Evolutionary conservation across 1,140 invertebrate genomes (phyloP), one percentile per base, ranked within the genome.

Genomic region (Ericerus pela): DNA sequence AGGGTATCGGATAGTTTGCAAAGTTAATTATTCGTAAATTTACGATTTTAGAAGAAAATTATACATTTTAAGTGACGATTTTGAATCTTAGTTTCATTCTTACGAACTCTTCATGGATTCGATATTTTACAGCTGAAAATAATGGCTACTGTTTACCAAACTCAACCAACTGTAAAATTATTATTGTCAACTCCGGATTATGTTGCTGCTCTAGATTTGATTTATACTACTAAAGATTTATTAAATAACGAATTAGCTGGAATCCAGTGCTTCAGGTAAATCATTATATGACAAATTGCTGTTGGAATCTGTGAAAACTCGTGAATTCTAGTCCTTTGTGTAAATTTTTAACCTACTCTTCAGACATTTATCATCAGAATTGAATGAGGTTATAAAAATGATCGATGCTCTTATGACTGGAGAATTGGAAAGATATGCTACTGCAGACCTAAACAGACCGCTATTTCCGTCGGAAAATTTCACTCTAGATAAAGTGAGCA

Each of bases 391-490:
- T 80, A 85, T 93, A 64, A 84, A 87, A 66, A 74, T 96, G 4
- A 96, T 99, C 63, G 90, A 96, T 64, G 94, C 93, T 72, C 95
- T 99, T 89, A 76, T 99, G 59, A 83, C 83, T 52, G 88, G 89
- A 47, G 96, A 99, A 69, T 96, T 98, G 72, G 82, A 88, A 64
- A 79, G 85, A 61, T 94, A 93, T 68, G 81, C 92, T 38, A 87
- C 92, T 8, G 78, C 82, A 8, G 93, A 97, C 71, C 75, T 98
- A 28, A 96, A 96, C 71, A 74, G 91, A 62, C 88, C 91, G 4
- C 65, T 80, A 22, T 73, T 82, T 18, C 75, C 77, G 59, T 73
- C 73, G 55, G 77, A 82, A 61, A 72, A 74, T 41, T 73, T 73
- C 41, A 78, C 84, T 41, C 72, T 83, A 53, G 85, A 87, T 63